These are phyloP conservation scores for Pomatostomus ruficeps DNA, from an alignment of 2,113 vertebrate species.

Conservation along the genomic window DNA sequence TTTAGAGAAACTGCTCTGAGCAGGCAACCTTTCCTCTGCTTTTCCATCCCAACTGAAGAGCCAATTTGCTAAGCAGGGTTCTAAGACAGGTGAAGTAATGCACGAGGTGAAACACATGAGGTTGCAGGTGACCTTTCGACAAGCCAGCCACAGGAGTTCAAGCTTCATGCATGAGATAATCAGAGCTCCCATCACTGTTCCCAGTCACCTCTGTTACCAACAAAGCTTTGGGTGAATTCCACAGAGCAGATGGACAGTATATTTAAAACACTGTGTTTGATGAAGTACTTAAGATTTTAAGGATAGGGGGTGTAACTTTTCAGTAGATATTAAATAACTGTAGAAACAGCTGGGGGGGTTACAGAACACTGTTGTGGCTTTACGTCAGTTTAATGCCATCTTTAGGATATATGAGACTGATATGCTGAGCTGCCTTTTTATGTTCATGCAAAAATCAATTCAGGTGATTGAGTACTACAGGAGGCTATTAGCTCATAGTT, in stretches of 20 bases:
- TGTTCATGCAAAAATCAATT: neutral
- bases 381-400: neutral
- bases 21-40: neutral
- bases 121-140: neutral
- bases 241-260: neutral
- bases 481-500: neutral
- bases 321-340: neutral
- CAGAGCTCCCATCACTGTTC: neutral
- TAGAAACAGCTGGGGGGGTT: neutral
- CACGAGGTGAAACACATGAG: neutral
- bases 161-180: neutral
- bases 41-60: neutral
- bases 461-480: neutral
- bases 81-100: neutral
- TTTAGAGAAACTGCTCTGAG: neutral
- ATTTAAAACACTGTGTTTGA: neutral
- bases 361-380: neutral
- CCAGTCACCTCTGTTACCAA: neutral
- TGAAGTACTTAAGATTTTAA: neutral
- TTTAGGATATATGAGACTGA: neutral
- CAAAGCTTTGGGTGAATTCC: neutral
- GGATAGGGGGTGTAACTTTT: neutral
- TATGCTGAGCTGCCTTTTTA: neutral
- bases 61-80: neutral
- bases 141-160: neutral